Percentiles rank a stretch among this genome's conserved stretches.
Evolutionary conservation across 2,797 vertebrate genomes (phyloP).

Genomic region (Todus mexicanus): DNA sequence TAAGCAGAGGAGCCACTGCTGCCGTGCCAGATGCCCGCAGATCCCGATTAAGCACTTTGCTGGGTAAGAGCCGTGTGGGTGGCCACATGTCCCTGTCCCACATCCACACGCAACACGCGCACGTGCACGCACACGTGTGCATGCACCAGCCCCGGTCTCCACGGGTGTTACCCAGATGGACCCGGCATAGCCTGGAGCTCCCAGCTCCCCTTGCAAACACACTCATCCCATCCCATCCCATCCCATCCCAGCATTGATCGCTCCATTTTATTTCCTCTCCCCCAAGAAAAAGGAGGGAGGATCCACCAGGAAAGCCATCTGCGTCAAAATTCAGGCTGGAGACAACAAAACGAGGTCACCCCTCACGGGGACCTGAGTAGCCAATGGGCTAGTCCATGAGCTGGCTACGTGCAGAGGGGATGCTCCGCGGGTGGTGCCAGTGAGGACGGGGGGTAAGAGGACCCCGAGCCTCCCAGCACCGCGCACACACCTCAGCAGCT

Average conservation of each 20-base stretch:
- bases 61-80: neutral
- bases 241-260: neutral
- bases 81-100: neutral
- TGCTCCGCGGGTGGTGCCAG: rapidly evolving
- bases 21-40: neutral
- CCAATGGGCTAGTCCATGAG: neutral
- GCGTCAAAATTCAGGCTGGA: neutral
- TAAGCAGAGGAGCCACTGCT: rapidly evolving
- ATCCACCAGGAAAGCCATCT: neutral
- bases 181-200: neutral
- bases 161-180: rapidly evolving
- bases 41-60: neutral
- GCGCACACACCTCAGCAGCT: neutral
- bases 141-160: neutral
- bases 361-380: rapidly evolving
- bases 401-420: too few relatives aligned
- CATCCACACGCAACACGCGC: neutral
- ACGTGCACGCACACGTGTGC: neutral
- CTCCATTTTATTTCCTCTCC: neutral
- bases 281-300: neutral
- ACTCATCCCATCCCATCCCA: neutral
- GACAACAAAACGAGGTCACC: neutral
- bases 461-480: neutral
- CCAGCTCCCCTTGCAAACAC: neutral
- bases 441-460: neutral